These are phyloP conservation scores for Pardosa pseudoannulata DNA, from an alignment of 2,888 invertebrate species.

Conservation along the genomic window DNA sequence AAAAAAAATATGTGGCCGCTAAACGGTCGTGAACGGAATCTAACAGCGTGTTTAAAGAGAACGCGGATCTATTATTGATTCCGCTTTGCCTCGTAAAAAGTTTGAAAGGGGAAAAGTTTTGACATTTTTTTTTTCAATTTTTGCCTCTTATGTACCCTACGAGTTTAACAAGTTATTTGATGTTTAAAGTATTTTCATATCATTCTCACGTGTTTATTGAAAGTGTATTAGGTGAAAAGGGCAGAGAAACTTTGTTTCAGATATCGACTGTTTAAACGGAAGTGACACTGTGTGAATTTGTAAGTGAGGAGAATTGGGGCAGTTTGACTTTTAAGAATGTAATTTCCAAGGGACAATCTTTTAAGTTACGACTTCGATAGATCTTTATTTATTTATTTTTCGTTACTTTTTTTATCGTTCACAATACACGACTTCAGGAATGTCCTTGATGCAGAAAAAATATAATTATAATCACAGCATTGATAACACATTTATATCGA, in stretches of 20 bases:
- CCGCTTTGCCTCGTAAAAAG: slow-evolving; percentile 6
- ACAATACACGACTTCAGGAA: too few species aligned
- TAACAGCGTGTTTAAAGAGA: slow-evolving; percentile 29
- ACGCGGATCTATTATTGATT: slow-evolving; percentile 21
- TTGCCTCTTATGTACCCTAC: neutral
- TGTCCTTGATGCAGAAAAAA: too few species aligned
- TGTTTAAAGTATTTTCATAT: neutral
- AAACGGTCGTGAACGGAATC: slow-evolving; percentile 36
- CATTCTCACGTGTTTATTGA: slow-evolving; percentile 9
- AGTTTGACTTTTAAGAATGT: too few species aligned
- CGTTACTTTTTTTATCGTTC: too few species aligned
- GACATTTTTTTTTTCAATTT: neutral
- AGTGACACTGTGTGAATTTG: neutral
- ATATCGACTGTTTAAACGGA: slow-evolving; percentile 3
- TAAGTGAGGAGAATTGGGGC: too few species aligned
- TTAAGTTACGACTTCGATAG: too few species aligned
- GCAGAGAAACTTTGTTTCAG: neutral
- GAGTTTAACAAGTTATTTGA: slow-evolving; percentile 17
- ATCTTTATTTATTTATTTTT: too few species aligned
- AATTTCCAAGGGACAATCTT: too few species aligned
- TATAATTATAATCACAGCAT: too few species aligned
- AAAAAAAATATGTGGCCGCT: slow-evolving; percentile 29
- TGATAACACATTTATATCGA: too few species aligned
- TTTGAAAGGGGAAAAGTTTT: slow-evolving; percentile 18
- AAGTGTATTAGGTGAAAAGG: neutral